Conservation (phyloP, 2,797 vertebrate species). For the Enteromius radiatus region DNA sequence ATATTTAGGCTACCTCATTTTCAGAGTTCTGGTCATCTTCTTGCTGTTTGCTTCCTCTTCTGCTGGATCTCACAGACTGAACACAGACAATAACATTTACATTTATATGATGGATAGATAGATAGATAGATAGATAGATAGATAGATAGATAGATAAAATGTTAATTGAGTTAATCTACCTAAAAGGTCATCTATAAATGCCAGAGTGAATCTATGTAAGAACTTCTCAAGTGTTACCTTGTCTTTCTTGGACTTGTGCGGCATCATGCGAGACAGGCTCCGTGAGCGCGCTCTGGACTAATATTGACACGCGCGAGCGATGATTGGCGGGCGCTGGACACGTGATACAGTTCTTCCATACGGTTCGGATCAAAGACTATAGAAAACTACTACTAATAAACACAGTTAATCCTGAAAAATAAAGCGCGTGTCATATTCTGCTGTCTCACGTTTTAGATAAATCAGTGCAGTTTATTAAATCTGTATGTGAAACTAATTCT, state of each 20-base stretch:
- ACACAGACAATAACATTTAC: slow-evolving; percentile 66
- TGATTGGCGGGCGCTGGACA: background rate
- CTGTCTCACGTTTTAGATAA: no score
- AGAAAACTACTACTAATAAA: no score
- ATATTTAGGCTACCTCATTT: slow-evolving; percentile 65
- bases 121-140: background rate
- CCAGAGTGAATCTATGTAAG: background rate
- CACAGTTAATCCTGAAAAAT: no score
- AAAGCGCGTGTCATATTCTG: no score
- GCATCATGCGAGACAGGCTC: slow-evolving; percentile 63
- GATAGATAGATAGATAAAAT: background rate
- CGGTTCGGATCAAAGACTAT: no score
- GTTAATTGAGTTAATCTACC: background rate
- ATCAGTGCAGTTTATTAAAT: no score
- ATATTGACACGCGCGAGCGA: background rate
- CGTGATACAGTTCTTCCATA: background rate
- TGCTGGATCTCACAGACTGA: slow-evolving; percentile 72
- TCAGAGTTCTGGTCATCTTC: slow-evolving; percentile 65
- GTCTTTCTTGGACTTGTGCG: slow-evolving; percentile 76
- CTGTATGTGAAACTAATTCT: no score
- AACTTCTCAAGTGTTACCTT: slow-evolving; percentile 68
- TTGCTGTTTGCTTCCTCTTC: slow-evolving; percentile 72
- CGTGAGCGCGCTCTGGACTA: no score
- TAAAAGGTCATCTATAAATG: background rate
- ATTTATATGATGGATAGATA: background rate